Conservation (phyloP, 2,888 invertebrate genomes). For the Latheticus oryzae region DNA sequence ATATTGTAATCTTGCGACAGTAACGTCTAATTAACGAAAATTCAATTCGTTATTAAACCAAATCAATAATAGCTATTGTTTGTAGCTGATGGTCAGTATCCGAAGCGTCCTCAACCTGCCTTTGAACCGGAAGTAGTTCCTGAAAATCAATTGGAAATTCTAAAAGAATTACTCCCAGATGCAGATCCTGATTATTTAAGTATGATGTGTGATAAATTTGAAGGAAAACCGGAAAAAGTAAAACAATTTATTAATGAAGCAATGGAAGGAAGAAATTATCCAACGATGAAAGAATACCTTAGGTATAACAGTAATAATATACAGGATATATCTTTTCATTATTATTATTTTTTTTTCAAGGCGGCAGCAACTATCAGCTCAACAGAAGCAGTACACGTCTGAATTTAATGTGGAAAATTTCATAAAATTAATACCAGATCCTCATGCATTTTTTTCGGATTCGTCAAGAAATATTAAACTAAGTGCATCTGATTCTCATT, state of each 20-base stretch:
- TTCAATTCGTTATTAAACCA: no score
- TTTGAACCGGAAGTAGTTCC: constrained; percentile 47
- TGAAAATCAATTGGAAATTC: constrained; percentile 53
- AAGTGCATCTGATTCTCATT: constrained; percentile 13
- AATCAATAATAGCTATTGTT: constrained; percentile 16
- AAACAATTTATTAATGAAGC: constrained; percentile 50
- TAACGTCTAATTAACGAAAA: no score
- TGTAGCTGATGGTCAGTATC: constrained; percentile 48
- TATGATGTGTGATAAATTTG: constrained; percentile 47
- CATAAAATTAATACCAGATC: constrained; percentile 65
- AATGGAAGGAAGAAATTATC: constrained; percentile 53
- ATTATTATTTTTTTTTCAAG: constrained; percentile 42
- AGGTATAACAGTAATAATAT: no score
- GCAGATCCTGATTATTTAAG: constrained; percentile 56
- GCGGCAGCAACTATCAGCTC: constrained; percentile 58
- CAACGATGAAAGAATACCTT: constrained; percentile 55
- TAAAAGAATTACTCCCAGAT: constrained; percentile 55
- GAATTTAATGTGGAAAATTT: constrained; percentile 65
- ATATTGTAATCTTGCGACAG: constrained; percentile 10
- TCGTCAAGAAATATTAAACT: constrained; percentile 40
- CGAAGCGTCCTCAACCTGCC: constrained; percentile 46
- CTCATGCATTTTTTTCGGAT: constrained; percentile 54
- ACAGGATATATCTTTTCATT: no score
- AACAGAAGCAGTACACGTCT: constrained; percentile 63
- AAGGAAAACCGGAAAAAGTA: constrained; percentile 47